Evolutionary conservation across 1,140 invertebrate genomes (phyloP).

Genomic region (Diorhabda elongata): DNA sequence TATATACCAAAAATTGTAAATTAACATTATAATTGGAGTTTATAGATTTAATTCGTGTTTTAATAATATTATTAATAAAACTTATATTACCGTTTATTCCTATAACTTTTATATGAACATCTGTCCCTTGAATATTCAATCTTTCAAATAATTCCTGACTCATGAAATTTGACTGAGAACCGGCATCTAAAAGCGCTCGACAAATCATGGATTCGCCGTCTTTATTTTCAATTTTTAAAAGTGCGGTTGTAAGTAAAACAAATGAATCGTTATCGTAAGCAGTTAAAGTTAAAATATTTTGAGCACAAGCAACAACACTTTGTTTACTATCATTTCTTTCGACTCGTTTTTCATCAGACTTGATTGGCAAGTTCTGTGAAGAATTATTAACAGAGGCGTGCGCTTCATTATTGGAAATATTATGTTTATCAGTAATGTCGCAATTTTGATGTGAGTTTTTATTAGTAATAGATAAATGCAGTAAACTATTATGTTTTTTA

Average conservation of each 20-base stretch:
- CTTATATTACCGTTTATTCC: slow-evolving; percentile 5
- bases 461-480: slow-evolving; percentile 6
- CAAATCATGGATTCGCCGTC: background rate
- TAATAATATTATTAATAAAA: background rate
- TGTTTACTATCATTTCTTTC: too few relatives aligned
- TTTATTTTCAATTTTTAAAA: slow-evolving; percentile 6
- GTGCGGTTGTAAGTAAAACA: slow-evolving; percentile 7
- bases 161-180: slow-evolving; percentile 17
- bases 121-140: background rate
- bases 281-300: too few relatives aligned
- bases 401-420: too few relatives aligned
- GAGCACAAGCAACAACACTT: too few relatives aligned
- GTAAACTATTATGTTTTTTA: slow-evolving; percentile 19
- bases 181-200: slow-evolving; percentile 17
- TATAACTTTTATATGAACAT: slow-evolving; percentile 7
- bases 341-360: too few relatives aligned
- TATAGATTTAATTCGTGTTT: slow-evolving; percentile 14
- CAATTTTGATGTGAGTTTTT: too few relatives aligned
- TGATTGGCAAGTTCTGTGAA: too few relatives aligned
- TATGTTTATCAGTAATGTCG: too few relatives aligned
- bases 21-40: slow-evolving; percentile 16
- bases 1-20: slow-evolving; percentile 29
- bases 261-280: too few relatives aligned
- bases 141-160: slow-evolving; percentile 5
- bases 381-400: too few relatives aligned